These are phyloP conservation scores for Drosophila orena DNA, from an alignment of 1,140 invertebrate species.

Conservation along the genomic window DNA sequence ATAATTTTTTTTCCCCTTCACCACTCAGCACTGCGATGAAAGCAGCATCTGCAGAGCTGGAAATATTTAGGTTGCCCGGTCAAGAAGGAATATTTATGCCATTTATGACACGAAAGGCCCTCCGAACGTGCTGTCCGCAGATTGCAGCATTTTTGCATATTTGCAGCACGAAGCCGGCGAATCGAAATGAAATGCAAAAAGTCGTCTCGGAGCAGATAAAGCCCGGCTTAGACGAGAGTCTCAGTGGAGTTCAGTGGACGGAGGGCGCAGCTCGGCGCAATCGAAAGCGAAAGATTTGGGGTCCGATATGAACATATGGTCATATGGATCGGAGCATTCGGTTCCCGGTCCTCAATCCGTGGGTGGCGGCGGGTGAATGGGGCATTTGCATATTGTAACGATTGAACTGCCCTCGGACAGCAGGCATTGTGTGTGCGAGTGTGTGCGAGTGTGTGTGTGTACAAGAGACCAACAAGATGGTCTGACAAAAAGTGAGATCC, in stretches of 20 bases:
- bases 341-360: constrained; percentile 36
- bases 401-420: constrained; percentile 52
- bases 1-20: constrained; percentile 1
- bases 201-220: constrained; percentile 62
- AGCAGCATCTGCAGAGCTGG: constrained; percentile 14
- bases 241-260: constrained; percentile 8
- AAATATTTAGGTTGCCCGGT: constrained; percentile 80
- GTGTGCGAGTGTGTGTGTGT: constrained; percentile 50
- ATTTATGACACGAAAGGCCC: constrained; percentile 83
- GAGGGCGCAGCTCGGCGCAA: constrained; percentile 51
- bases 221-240: constrained; percentile 42
- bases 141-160: constrained; percentile 77
- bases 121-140: constrained; percentile 71
- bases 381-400: constrained; percentile 78
- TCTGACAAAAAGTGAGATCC: constrained; percentile 71
- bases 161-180: constrained; percentile 65
- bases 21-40: not conserved
- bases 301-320: constrained; percentile 68
- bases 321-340: constrained; percentile 54
- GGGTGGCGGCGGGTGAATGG: constrained; percentile 69
- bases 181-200: constrained; percentile 66
- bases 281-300: constrained; percentile 76
- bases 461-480: constrained; percentile 40
- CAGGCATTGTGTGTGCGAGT: constrained; percentile 50
- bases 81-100: constrained; percentile 82